Conservation (phyloP, 2,888 invertebrate species). For the Scaptomyza polygonia region DNA sequence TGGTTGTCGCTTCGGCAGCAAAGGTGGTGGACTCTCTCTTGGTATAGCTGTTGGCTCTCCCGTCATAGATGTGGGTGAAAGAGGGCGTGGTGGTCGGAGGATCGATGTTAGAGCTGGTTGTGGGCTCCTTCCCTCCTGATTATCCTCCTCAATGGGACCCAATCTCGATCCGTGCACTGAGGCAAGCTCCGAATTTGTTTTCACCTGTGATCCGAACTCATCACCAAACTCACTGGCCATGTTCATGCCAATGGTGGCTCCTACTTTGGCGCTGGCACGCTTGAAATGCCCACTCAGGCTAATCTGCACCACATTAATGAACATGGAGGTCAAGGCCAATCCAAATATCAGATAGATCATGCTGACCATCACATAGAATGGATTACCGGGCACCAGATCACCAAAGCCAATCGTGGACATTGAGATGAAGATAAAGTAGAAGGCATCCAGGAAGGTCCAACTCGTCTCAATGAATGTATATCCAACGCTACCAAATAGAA, state of each 20-base stretch:
- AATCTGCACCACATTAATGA: slow-evolving; percentile 97
- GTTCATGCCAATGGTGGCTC: slow-evolving; percentile 93
- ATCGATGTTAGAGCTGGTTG: slow-evolving; percentile 64
- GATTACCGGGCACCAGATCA: slow-evolving; percentile 94
- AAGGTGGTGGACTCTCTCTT: slow-evolving; percentile 68
- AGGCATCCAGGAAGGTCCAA: slow-evolving; percentile 97
- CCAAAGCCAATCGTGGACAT: slow-evolving; percentile 99
- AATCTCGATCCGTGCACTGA: slow-evolving; percentile 79
- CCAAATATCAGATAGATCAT: slow-evolving; percentile 97
- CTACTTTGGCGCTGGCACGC: slow-evolving; percentile 92
- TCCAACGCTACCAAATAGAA: slow-evolving; percentile 92
- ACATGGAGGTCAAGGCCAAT: slow-evolving; percentile 97
- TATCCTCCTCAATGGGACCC: slow-evolving; percentile 77
- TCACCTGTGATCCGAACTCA: slow-evolving; percentile 67
- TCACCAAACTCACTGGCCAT: slow-evolving; percentile 86
- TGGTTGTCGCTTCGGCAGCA: slow-evolving; percentile 66
- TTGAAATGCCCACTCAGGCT: slow-evolving; percentile 92
- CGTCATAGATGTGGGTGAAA: slow-evolving; percentile 46
- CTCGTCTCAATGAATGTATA: slow-evolving; percentile 89
- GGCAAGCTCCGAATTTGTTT: slow-evolving; percentile 78
- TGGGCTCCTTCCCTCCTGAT: slow-evolving; percentile 34
- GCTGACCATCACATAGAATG: slow-evolving; percentile 94
- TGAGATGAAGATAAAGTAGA: slow-evolving; percentile 98
- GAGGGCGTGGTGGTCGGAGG: slow-evolving; percentile 63
- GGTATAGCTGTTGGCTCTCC: neutral